These are phyloP conservation scores for Melanotaenia maccullochi DNA, from an alignment of 2,797 vertebrate species.

Conservation along the genomic window DNA sequence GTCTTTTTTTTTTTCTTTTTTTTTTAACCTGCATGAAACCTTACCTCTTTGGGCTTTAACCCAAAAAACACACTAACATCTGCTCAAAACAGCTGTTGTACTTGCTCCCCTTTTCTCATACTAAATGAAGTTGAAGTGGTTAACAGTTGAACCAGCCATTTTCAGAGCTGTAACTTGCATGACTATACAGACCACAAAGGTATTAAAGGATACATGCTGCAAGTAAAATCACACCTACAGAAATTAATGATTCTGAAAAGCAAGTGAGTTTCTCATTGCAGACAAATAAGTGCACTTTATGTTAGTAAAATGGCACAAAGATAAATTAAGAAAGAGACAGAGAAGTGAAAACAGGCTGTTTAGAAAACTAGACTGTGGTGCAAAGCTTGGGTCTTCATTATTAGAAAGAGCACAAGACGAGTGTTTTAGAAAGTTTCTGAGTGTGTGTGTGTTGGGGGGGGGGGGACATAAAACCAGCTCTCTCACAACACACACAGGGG, in stretches of 20 bases:
- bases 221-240: neutral
- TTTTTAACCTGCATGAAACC: neutral
- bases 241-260: neutral
- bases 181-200: neutral
- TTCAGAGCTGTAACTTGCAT: neutral
- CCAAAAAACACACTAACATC: neutral
- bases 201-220: neutral
- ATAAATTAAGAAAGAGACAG: neutral
- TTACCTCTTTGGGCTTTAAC: too few relatives aligned
- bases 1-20: too few relatives aligned
- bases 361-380: constrained; percentile 24
- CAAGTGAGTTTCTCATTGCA: neutral
- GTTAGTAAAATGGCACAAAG: neutral
- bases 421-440: constrained; percentile 59
- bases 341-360: constrained; percentile 21
- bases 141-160: neutral
- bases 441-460: neutral
- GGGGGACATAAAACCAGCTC: constrained; percentile 78
- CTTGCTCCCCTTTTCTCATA: neutral
- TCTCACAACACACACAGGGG: constrained; percentile 77
- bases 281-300: neutral
- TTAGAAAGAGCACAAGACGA: constrained; percentile 54
- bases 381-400: constrained; percentile 24
- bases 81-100: neutral
- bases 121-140: neutral